These are phyloP conservation scores for Hypocryptadius cinnamomeus DNA, from an alignment of 2,113 vertebrate species.

Conservation along the genomic window DNA sequence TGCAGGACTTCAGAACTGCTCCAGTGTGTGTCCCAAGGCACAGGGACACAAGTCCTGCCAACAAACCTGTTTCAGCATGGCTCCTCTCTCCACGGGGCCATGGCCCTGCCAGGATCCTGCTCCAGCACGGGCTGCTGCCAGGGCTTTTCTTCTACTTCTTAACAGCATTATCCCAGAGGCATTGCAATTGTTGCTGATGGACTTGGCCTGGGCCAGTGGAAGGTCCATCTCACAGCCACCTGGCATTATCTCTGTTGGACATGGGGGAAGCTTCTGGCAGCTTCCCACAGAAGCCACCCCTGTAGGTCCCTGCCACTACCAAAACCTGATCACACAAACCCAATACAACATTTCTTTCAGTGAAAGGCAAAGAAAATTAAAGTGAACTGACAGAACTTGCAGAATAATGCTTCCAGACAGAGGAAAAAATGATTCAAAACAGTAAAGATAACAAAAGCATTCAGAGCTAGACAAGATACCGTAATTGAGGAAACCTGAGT, in stretches of 20 bases:
- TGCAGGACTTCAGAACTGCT: neutral
- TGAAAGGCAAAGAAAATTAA: conserved; percentile 47
- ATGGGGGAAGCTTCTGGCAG: neutral
- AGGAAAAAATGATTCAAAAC: conserved; percentile 28
- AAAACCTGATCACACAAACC: neutral
- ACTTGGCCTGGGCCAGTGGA: neutral
- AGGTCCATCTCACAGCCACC: rapidly evolving
- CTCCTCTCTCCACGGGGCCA: neutral
- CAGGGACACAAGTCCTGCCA: neutral
- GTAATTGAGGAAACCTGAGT: conserved; percentile 26
- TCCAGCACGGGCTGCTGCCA: neutral
- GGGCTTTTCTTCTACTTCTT: neutral
- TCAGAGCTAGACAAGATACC: conserved; percentile 29
- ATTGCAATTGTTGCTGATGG: rapidly evolving
- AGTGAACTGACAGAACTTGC: conserved; percentile 30
- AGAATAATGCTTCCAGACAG: conserved; percentile 39
- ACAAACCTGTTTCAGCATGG: neutral
- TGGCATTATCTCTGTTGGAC: rapidly evolving
- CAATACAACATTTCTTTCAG: neutral
- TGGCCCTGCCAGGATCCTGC: neutral
- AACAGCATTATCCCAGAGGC: neutral
- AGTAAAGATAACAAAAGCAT: conserved; percentile 50
- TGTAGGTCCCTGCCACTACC: rapidly evolving
- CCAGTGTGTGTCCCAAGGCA: neutral
- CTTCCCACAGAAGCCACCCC: neutral